Percentiles rank a stretch among this genome's conserved stretches.
These are phyloP conservation scores for Lucilia sericata DNA, from an alignment of 1,140 invertebrate genomes.

Conservation along the genomic window DNA sequence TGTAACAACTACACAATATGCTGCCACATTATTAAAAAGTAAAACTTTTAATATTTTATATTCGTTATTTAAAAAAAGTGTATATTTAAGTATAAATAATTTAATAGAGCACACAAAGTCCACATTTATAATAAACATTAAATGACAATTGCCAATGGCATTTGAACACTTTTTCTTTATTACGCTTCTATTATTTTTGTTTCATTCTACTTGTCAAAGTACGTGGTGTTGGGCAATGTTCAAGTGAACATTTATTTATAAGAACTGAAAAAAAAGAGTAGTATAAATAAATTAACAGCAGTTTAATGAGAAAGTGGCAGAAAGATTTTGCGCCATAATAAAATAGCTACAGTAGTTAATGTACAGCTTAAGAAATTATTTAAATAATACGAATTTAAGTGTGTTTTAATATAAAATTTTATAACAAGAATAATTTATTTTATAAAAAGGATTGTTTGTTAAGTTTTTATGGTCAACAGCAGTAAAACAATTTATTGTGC, in stretches of 20 bases:
- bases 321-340: not conserved
- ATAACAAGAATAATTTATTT: not conserved
- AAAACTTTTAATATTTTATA: conserved; percentile 25
- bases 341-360: not conserved
- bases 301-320: not conserved
- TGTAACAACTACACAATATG: conserved; percentile 22
- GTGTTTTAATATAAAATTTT: not conserved
- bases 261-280: not conserved
- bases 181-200: not conserved
- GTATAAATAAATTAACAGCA: not conserved
- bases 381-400: not conserved
- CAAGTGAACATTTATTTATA: not conserved
- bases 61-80: not conserved
- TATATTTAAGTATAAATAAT: conserved; percentile 18
- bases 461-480: too few species aligned
- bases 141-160: conserved; percentile 9
- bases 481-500: too few species aligned
- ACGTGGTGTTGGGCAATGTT: not conserved
- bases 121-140: conserved; percentile 17
- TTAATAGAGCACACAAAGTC: conserved; percentile 6
- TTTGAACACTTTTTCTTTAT: not conserved
- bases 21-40: conserved; percentile 35
- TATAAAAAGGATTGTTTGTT: not conserved
- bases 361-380: conserved; percentile 1
- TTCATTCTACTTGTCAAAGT: not conserved